A percentile compares a stretch with the other conserved stretches of the same genome.
These are phyloP conservation scores for Aphelinus certus DNA, from an alignment of 1,140 invertebrate species.

Conservation along the genomic window DNA sequence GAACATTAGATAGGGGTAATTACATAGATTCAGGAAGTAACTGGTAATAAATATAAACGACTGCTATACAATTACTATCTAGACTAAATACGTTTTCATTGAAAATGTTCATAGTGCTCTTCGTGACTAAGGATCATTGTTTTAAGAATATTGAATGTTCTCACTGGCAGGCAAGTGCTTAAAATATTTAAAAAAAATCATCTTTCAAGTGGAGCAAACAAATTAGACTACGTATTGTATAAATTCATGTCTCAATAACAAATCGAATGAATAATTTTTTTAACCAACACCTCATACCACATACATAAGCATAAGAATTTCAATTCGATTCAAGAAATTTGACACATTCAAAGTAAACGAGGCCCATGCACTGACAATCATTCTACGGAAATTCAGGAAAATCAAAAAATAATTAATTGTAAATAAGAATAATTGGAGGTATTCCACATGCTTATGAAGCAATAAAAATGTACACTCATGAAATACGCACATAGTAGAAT, in stretches of 20 bases:
- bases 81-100: constrained; percentile 5
- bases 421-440: background rate
- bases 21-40: background rate
- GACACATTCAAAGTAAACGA: background rate
- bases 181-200: background rate
- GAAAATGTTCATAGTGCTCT: constrained; percentile 1
- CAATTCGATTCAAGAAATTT: too few relatives aligned
- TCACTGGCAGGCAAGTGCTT: constrained; percentile 31
- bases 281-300: constrained; percentile 22
- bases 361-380: constrained; percentile 20
- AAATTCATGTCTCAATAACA: constrained; percentile 3
- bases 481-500: too few relatives aligned
- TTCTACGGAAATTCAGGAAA: background rate
- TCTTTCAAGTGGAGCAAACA: too few relatives aligned
- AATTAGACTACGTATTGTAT: too few relatives aligned
- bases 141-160: constrained; percentile 10
- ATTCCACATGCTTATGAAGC: background rate
- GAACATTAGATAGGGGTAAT: constrained; percentile 19
- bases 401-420: constrained; percentile 6
- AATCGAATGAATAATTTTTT: constrained; percentile 16
- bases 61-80: constrained; percentile 30
- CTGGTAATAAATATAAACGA: constrained; percentile 29
- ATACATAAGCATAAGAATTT: constrained; percentile 23
- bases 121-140: background rate
- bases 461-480: background rate